These are phyloP conservation scores for Arctia plantaginis DNA, from an alignment of 2,888 invertebrate species.

Conservation along the genomic window DNA sequence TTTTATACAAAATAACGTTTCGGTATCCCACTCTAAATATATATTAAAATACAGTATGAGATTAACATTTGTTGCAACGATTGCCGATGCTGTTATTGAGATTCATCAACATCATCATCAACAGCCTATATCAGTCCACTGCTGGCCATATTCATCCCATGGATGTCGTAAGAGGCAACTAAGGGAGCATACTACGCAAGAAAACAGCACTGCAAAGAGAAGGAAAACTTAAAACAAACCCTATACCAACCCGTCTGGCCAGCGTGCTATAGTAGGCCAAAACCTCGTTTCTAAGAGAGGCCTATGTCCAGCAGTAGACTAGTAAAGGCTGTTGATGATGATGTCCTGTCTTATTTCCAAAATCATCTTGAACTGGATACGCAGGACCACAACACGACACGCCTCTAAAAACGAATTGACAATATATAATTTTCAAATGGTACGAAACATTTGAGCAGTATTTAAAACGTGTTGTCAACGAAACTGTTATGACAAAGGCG, in stretches of 20 bases:
- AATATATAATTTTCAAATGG: slow-evolving; percentile 24
- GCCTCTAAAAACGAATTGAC: slow-evolving; percentile 2
- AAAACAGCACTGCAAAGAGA: too few relatives aligned
- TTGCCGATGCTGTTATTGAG: background rate
- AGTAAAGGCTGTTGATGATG: too few relatives aligned
- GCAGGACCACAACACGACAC: background rate
- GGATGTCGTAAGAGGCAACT: too few relatives aligned
- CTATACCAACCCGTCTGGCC: too few relatives aligned
- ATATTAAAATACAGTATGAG: background rate
- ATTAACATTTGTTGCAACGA: background rate
- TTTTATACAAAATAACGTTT: background rate
- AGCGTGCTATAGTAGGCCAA: too few relatives aligned
- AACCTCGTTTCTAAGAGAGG: too few relatives aligned
- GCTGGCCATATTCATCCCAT: too few relatives aligned
- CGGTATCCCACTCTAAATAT: background rate
- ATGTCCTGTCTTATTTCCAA: background rate
- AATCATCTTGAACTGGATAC: background rate
- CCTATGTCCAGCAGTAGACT: too few relatives aligned
- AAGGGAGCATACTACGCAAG: too few relatives aligned
- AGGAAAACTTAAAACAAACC: too few relatives aligned
- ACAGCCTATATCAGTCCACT: too few relatives aligned
- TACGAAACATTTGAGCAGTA: slow-evolving; percentile 35
- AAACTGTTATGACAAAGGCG: slow-evolving; percentile 56
- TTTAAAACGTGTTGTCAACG: slow-evolving; percentile 50
- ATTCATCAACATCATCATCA: background rate